Base-by-base conservation (phyloP, 2,113 vertebrate genomes). In the Elaphurus davidianus region DNA sequence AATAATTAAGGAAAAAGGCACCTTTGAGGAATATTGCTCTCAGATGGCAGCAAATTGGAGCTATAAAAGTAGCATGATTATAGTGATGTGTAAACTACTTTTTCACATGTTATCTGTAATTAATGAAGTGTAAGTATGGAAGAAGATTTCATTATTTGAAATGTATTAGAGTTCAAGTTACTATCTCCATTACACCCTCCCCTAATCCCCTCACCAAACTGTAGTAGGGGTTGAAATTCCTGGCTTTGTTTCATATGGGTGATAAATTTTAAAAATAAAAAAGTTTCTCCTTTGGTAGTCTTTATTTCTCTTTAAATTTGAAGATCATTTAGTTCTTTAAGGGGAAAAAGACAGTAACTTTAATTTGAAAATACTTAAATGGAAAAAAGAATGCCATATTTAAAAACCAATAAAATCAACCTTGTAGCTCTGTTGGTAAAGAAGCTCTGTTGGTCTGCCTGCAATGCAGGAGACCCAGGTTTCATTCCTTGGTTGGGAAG, bases 311-410 rank as follows among this genome's bases (percentile, higher is more conserved):
- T 82, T 67, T 82, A 89, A 90, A 89, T 67, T 50, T 94, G n/a
- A 25, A 95, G 81, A 11, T 67, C 59, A 87, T 83, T 90, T 62
- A 85, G 52, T 95, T 60, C 11, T 62, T 91, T 36, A 64, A 47
- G 67, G 27, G 25, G 5, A 5, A 28, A 64, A 78, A 27, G 16
- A 50, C 10, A 47, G 28, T 84, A 91, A 28, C n/a, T 90, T 94
- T 74, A 89, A 78, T 83, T 91, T 90, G 40, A 67, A 92, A 95
- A 92, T 74, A 97, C 78, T 86, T 87, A 91, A 95, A 84, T 54
- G 47, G 74, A 21, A 54, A 64, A 74, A 40, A 85, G 21, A 36
- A 64, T 16, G 2, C 11, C 30, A 50, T 36, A 87, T 95, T 95
- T 94, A 92, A 92, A 87, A 87, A 54, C 82, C 74, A 91, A 9